Conservation (phyloP, 2,113 vertebrate genomes). For the Corvus hawaiiensis region DNA sequence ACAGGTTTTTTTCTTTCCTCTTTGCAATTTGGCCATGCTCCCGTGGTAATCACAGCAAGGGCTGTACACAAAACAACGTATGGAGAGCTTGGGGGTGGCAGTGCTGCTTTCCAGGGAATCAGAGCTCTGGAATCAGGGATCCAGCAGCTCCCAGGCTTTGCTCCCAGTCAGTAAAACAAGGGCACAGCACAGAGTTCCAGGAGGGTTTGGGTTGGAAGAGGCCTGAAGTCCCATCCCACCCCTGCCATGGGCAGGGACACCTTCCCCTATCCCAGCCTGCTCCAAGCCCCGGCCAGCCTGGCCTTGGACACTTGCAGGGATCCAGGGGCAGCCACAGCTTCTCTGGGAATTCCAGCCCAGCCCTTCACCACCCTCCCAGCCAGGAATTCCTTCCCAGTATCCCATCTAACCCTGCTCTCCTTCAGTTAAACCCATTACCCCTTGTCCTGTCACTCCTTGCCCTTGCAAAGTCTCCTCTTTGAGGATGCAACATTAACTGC, state of each 20-base stretch:
- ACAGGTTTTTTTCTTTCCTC: background rate
- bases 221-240: background rate
- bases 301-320: background rate
- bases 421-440: background rate
- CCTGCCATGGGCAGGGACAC: background rate
- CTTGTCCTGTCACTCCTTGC: background rate
- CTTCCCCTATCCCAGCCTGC: rapidly evolving
- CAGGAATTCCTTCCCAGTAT: background rate
- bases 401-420: background rate
- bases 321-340: background rate
- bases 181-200: background rate
- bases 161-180: background rate
- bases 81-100: background rate
- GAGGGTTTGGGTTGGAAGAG: background rate
- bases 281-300: rapidly evolving
- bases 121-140: background rate
- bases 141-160: background rate
- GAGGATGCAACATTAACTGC: background rate
- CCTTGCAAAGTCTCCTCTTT: background rate
- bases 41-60: background rate
- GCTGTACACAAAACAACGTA: background rate
- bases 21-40: background rate
- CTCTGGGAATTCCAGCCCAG: background rate
- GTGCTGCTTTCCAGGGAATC: background rate
- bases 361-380: background rate